phyloP scores from a whole-genome alignment of 1,140 invertebrate genomes.

The Eubasilissa regina region DNA sequence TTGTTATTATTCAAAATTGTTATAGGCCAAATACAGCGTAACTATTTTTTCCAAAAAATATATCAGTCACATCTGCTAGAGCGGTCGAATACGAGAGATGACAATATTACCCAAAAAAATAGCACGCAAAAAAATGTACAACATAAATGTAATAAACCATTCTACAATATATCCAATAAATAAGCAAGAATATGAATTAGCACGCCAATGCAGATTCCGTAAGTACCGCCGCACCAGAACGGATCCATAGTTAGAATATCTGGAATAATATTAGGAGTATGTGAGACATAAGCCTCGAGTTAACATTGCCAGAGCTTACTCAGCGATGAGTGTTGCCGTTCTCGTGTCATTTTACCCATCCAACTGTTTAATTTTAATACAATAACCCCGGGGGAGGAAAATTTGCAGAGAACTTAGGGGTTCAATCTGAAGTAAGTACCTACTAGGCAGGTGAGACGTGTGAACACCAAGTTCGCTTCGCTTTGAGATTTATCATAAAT shows the following conservation, averaged over 20 bases:
- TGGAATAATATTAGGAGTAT: constrained; percentile 41
- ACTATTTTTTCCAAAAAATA: too few relatives aligned
- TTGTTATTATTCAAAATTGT: too few relatives aligned
- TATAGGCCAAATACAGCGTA: too few relatives aligned
- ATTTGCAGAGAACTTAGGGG: constrained; percentile 14
- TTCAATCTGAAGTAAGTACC: background rate
- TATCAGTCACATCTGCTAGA: too few relatives aligned
- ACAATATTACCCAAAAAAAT: too few relatives aligned
- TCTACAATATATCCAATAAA: too few relatives aligned
- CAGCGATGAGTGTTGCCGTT: constrained; percentile 34
- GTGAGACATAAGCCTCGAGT: constrained; percentile 43
- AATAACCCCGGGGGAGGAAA: constrained; percentile 45
- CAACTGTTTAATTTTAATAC: constrained; percentile 53
- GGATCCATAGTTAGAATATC: constrained; percentile 18
- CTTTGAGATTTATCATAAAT: background rate
- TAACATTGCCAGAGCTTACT: constrained; percentile 39
- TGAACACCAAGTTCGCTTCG: background rate
- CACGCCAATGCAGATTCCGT: too few relatives aligned
- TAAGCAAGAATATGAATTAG: too few relatives aligned
- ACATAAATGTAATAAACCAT: too few relatives aligned
- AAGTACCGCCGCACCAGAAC: too few relatives aligned
- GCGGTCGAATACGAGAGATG: too few relatives aligned
- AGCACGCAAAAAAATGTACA: too few relatives aligned
- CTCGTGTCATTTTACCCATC: constrained; percentile 45
- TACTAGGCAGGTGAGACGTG: constrained; percentile 20